Evolutionary conservation across 1,140 invertebrate genomes (phyloP).

Genomic region (Neodiprion lecontei): DNA sequence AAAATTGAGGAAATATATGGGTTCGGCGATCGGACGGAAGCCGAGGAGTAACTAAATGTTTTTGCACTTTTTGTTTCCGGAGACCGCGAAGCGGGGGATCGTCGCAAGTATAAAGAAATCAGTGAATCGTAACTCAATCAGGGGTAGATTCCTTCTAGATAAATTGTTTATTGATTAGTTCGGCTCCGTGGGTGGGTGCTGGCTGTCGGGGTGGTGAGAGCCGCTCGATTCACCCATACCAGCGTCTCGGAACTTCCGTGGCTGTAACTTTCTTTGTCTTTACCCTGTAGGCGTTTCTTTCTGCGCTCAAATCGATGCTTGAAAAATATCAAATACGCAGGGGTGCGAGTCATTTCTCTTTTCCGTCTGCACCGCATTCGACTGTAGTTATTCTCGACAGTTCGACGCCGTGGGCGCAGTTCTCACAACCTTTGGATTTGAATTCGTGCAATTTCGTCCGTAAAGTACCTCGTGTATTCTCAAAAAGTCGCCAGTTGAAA

Average conservation of each 20-base stretch:
- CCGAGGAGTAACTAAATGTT: slow-evolving; percentile 8
- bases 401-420: too few species aligned
- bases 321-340: too few species aligned
- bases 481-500: neutral
- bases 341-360: too few species aligned
- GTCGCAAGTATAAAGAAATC: slow-evolving; percentile 13
- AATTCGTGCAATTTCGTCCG: too few species aligned
- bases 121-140: slow-evolving; percentile 18
- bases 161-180: slow-evolving; percentile 18
- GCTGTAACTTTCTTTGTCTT: too few species aligned
- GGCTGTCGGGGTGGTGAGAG: neutral
- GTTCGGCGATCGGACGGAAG: neutral
- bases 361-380: too few species aligned
- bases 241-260: too few species aligned
- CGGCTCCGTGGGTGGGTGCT: neutral
- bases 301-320: too few species aligned
- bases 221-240: neutral
- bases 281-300: too few species aligned
- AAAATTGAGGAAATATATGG: neutral
- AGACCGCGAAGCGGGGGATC: neutral
- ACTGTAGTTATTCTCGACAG: too few species aligned
- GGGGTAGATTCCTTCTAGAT: slow-evolving; percentile 15
- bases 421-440: too few species aligned
- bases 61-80: slow-evolving; percentile 2
- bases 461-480: neutral